A percentile compares a stretch with the other conserved stretches of the same genome.
phyloP scores from a whole-genome alignment of 2,113 vertebrate genomes.

The Osmerus mordax region DNA sequence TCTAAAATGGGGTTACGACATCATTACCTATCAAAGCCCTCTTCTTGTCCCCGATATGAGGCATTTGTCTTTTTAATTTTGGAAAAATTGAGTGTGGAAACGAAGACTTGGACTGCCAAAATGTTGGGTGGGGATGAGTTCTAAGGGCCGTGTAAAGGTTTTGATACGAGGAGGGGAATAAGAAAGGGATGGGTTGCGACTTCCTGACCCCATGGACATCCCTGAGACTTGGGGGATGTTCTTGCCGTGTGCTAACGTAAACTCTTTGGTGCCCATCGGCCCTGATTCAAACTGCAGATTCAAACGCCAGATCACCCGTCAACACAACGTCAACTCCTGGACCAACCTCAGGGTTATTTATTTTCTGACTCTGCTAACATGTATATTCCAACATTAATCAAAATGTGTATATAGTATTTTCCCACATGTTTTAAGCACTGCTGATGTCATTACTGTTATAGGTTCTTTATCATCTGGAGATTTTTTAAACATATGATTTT shows the following conservation, averaged over 20 bases:
- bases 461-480: slow-evolving; percentile 12
- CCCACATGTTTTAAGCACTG: slow-evolving; percentile 26
- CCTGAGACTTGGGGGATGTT: slow-evolving; percentile 33
- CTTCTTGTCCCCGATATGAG: slow-evolving; percentile 47
- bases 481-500: no score
- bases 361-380: slow-evolving; percentile 44
- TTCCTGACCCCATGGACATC: not conserved
- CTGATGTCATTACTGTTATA: slow-evolving; percentile 66
- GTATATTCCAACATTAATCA: slow-evolving; percentile 63
- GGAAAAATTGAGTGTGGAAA: slow-evolving; percentile 32
- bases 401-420: slow-evolving; percentile 53
- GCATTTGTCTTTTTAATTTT: slow-evolving; percentile 61
- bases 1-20: slow-evolving; percentile 55
- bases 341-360: slow-evolving; percentile 58
- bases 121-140: slow-evolving; percentile 21
- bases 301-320: slow-evolving; percentile 51
- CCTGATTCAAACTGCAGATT: slow-evolving; percentile 67
- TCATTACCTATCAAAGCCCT: slow-evolving; percentile 62
- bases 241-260: slow-evolving; percentile 43
- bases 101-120: slow-evolving; percentile 25
- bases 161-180: slow-evolving; percentile 27
- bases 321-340: slow-evolving; percentile 33
- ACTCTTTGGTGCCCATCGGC: slow-evolving; percentile 47
- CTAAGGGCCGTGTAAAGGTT: slow-evolving; percentile 1
- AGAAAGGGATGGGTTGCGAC: slow-evolving; percentile 22